Evolutionary conservation across 2,888 invertebrate species (phyloP), one percentile per base, ranked within the genome.

Genomic region (Noctua comes): DNA sequence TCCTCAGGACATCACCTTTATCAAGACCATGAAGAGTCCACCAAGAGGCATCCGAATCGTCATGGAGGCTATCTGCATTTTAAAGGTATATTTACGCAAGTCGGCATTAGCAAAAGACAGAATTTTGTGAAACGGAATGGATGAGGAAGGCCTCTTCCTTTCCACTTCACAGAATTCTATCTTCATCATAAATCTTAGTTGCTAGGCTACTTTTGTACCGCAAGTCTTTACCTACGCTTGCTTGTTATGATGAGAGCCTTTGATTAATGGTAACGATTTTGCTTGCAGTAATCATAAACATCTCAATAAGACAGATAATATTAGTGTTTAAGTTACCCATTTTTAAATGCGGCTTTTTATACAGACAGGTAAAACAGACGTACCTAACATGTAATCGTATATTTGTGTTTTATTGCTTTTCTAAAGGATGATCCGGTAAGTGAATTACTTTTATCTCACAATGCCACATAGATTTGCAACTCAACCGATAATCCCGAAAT

Each of bases 11-110:
- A 99, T 99, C 85, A 98, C 99, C 6, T 98, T 99, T 84, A 98
- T 99, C 64, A 99, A 99, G 95, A 98, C 99, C 0, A 99, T 99
- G 99, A 99, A 99, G 96, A 99, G 98, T 96, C 99, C 99, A 0
- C 99, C 99, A 0, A 97, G 98, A 87, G 98, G 98, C 36, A 98
- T 99, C 13, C 98, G 98, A 91, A 96, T 99, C 43, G 98, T 99
- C 6, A 99, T 99, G 99, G 99, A 99, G 95, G 99, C 99, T 68
- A 98, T 99, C 84, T 99, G 99, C 92, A 98, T 99, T 90, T 97
- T 99, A 84, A 98, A 99, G 97, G 98, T 98, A 94, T 24, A 18
- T 57, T 57, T 21, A 46, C 8, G 24, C 24, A 54, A 54, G 54
- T 51, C 21, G 54, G 36, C 36, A 40, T 7, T 40, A 40, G 40